Evolutionary conservation across 2,113 vertebrate genomes (phyloP), one percentile per base, ranked within the genome.

Genomic region (Mastomys natalensis): DNA sequence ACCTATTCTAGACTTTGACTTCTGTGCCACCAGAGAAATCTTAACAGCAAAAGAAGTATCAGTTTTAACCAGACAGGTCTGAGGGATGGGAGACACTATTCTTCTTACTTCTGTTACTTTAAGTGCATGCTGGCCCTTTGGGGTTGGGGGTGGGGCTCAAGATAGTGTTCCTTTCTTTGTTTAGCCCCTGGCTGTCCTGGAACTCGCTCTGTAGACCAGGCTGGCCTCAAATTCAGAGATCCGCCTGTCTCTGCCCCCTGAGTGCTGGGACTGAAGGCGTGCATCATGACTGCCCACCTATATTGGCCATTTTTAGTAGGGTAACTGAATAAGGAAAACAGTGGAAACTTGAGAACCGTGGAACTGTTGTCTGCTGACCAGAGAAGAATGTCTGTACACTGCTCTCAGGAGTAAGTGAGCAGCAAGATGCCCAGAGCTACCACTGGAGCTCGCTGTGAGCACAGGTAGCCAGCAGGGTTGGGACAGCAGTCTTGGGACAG

Each of bases 351-450:
- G n/a, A 84, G n/a, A 7, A 40, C 45, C 48, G 7, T 88, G 53
- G 34, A 37, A 24, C 80, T 58, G 53, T 21, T 40, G 22, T 82
- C n/a, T 24, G 80, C 21, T 77, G 64, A 34, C n/a, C 26, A 29
- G n/a, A 16, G 10, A 31, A 16, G 10, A 21, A 1, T 31, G n/a
- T 16, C 13, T 34, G 7, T 3, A 51, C 21, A 86, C 19, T 0
- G 4, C 13, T 8, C 34, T 70, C 9, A 24, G 15, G 48, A 73
- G 34, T 11, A 34, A 84, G 31, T 31, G 0, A 37, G 17, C 7
- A 43, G 4, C 9, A 4, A 5, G 51, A 5, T 0, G 0, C 37
- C n/a, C 9, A 8, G 31, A 60, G 26, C 17, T 0, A 12, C 55
- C n/a, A 45, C 73, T 4, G 13, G 4, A 37, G 26, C 17, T 37